phyloP scores from a whole-genome alignment of 2,113 vertebrate genomes.

The Corythaixoides concolor region DNA sequence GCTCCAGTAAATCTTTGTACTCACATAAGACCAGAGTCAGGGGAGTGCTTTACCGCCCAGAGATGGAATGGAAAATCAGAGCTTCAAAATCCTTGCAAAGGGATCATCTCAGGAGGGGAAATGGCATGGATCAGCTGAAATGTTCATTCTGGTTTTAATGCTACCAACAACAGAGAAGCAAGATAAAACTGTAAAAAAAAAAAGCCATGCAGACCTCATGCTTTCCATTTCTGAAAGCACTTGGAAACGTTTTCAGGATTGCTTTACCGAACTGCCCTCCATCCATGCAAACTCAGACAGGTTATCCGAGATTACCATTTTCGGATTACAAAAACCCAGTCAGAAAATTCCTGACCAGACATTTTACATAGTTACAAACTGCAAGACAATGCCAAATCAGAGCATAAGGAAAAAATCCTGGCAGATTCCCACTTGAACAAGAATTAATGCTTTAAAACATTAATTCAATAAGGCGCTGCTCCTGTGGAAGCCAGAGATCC shows the following conservation, averaged over 20 bases:
- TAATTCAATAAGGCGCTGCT: background rate
- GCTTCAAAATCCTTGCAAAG: background rate
- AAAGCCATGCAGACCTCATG: background rate
- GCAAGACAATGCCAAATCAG: background rate
- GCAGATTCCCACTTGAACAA: background rate
- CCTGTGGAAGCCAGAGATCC: background rate
- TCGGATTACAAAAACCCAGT: background rate
- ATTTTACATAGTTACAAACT: background rate
- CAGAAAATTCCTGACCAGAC: background rate
- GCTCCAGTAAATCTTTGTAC: background rate
- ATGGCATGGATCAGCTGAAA: background rate
- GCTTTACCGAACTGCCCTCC: background rate
- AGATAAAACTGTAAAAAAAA: conserved; percentile 1
- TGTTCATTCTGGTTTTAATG: background rate
- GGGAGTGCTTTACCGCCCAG: background rate
- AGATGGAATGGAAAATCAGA: conserved; percentile 34
- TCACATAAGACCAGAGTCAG: background rate
- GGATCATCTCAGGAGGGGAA: background rate
- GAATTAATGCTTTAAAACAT: background rate
- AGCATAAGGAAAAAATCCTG: background rate
- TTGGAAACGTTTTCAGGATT: background rate
- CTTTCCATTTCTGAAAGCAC: background rate
- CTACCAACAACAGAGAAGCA: background rate
- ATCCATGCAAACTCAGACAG: background rate
- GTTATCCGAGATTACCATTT: background rate